phyloP scores from a whole-genome alignment of 2,113 vertebrate genomes.

The Corythoichthys intestinalis region DNA sequence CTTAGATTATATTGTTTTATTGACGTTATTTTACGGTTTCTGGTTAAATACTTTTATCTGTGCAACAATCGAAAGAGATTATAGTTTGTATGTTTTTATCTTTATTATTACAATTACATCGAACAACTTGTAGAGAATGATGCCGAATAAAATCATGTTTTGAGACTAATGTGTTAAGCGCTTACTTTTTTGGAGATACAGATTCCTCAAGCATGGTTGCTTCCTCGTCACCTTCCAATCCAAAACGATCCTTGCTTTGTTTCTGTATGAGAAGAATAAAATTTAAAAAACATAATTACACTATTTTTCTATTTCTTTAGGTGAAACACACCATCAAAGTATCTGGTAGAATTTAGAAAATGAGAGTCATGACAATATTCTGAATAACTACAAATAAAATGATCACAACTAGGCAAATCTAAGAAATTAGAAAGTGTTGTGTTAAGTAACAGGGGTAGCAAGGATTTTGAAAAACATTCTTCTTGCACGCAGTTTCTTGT shows the following conservation, averaged over 20 bases:
- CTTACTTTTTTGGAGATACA: conserved; percentile 95
- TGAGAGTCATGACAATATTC: neutral
- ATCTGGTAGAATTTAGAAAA: neutral
- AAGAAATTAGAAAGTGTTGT: neutral
- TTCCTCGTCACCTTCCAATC: conserved; percentile 95
- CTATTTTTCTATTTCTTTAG: neutral
- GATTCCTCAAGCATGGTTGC: conserved; percentile 99
- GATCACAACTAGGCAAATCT: neutral
- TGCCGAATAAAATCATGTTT: neutral
- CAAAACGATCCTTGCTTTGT: conserved; percentile 98
- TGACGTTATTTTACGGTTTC: too few species aligned
- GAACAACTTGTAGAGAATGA: too few species aligned
- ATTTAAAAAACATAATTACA: neutral
- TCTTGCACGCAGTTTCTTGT: too few species aligned
- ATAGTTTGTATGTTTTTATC: too few species aligned
- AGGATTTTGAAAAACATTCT: too few species aligned
- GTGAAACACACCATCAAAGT: neutral
- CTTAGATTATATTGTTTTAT: too few species aligned
- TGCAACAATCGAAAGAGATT: too few species aligned
- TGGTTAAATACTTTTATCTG: too few species aligned
- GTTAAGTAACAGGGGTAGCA: neutral
- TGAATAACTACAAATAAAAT: neutral
- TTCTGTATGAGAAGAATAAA: conserved; percentile 74
- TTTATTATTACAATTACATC: too few species aligned
- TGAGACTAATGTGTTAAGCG: neutral